Conservation (phyloP, 2,888 invertebrate genomes). For the Nephrotoma guestfalica region DNA sequence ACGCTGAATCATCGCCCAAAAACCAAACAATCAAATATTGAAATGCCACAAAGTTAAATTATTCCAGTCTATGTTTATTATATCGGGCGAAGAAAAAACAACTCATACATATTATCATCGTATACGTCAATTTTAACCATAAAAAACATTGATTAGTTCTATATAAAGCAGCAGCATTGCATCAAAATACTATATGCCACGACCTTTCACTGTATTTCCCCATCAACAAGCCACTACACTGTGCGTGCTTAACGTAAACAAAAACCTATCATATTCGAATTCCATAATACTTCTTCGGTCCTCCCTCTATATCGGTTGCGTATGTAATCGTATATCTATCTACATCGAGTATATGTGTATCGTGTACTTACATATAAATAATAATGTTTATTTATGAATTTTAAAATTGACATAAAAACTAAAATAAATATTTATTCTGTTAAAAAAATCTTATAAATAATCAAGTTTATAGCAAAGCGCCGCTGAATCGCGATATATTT, state of each 20-base stretch:
- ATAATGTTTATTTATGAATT: not conserved
- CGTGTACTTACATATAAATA: not conserved
- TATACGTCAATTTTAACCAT: not conserved
- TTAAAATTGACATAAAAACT: not conserved
- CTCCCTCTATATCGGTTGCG: not conserved
- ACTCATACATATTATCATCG: not conserved
- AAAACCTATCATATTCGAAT: not conserved
- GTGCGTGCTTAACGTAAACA: not conserved
- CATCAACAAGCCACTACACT: not conserved
- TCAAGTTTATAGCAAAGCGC: not conserved
- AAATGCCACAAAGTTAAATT: not conserved
- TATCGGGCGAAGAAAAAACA: not conserved
- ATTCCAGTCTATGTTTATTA: not conserved
- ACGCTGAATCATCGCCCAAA: not conserved
- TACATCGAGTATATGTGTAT: not conserved
- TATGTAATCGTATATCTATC: not conserved
- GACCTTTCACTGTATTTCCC: not conserved
- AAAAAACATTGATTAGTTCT: not conserved
- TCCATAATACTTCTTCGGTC: not conserved
- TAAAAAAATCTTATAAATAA: not conserved
- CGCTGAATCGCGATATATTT: not conserved
- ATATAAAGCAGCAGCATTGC: not conserved
- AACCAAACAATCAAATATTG: not conserved
- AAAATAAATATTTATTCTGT: not conserved
- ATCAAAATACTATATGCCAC: not conserved